Evolutionary conservation across 2,113 vertebrate species (phyloP).

Genomic region (Brachyistius frenatus): DNA sequence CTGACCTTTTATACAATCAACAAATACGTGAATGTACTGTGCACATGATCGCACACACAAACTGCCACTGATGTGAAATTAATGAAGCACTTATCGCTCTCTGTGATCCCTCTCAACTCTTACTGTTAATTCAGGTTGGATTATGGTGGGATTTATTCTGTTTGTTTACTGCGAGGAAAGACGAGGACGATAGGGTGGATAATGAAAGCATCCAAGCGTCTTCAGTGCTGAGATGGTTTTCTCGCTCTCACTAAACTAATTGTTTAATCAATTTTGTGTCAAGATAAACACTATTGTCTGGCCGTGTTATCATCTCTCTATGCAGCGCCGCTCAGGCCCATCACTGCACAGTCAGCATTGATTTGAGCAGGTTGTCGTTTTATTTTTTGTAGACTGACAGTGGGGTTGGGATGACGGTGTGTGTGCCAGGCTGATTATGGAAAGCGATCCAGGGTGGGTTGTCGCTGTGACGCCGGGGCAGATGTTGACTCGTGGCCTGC

Average conservation of each 20-base stretch:
- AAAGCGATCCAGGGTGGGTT: constrained; percentile 38
- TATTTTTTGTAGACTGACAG: constrained; percentile 36
- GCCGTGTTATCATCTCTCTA: constrained; percentile 1
- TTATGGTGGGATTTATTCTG: constrained; percentile 52
- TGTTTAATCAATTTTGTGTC: constrained; percentile 61
- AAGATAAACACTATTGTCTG: constrained; percentile 36
- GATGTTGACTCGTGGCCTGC: constrained; percentile 32
- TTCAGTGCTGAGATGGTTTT: constrained; percentile 2
- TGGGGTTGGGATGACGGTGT: constrained; percentile 11
- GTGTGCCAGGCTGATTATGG: constrained; percentile 18
- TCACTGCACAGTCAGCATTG: constrained; percentile 7
- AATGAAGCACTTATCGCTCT: constrained; percentile 24
- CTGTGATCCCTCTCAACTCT: constrained; percentile 14
- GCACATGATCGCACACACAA: neutral
- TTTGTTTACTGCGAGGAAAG: constrained; percentile 48
- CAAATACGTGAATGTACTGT: neutral
- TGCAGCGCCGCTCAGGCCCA: neutral
- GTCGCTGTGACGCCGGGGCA: constrained; percentile 17
- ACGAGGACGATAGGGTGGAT: constrained; percentile 40
- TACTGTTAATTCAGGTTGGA: constrained; percentile 47
- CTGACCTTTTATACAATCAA: neutral
- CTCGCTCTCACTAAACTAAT: constrained; percentile 37
- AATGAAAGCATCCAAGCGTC: constrained; percentile 30
- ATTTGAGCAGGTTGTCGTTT: constrained; percentile 25
- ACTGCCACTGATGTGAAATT: constrained; percentile 21